Percentiles rank a stretch among this genome's conserved stretches.
Conservation (phyloP, 92 coral and sea anemone species). For the Zoanthus sociatus region DNA sequence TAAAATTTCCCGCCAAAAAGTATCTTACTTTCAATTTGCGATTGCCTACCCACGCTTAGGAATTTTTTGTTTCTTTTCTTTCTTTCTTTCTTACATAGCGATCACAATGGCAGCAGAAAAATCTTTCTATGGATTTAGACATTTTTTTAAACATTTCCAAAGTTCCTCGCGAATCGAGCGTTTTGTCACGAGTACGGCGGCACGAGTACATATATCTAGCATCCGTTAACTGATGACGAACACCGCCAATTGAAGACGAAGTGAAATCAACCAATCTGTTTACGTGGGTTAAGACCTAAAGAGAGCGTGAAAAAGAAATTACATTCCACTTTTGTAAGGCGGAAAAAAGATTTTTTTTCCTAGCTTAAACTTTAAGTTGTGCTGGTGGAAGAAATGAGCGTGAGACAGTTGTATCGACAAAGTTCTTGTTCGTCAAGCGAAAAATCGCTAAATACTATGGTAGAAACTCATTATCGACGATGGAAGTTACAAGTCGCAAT, state of each 20-base stretch:
- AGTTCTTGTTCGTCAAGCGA: no score
- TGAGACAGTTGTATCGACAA: not conserved
- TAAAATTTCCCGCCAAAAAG: no score
- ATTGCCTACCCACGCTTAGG: no score
- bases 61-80: no score
- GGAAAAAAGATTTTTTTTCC: not conserved
- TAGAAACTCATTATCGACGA: no score
- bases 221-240: not conserved
- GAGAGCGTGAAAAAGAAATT: not conserved
- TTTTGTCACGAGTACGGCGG: no score
- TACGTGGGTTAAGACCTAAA: not conserved
- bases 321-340: not conserved
- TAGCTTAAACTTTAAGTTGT: not conserved
- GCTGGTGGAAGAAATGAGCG: not conserved
- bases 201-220: not conserved
- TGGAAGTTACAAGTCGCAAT: no score
- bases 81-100: not conserved
- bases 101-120: constrained; percentile 2
- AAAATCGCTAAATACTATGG: no score
- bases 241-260: not conserved
- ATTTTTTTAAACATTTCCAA: not conserved
- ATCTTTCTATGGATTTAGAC: not conserved
- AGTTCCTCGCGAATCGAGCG: constrained; percentile 6
- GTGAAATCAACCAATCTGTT: not conserved
- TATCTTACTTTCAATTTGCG: no score